Base-by-base conservation (phyloP, 2,113 vertebrate genomes). In the Rynchops niger region DNA sequence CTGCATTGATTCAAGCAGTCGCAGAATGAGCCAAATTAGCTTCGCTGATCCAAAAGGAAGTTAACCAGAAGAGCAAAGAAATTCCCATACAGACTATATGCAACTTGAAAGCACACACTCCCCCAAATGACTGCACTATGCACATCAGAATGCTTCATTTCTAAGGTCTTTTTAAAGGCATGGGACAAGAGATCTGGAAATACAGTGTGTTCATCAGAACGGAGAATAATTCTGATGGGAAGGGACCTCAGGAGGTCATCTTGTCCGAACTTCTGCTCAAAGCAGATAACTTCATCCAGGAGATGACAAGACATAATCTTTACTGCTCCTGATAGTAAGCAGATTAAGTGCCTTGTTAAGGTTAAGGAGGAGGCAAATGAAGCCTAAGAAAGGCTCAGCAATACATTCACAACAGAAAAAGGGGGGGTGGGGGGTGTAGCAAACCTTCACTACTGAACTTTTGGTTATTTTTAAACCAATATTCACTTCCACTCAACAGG, bases 111-210 rank as follows among this genome's bases (percentile, higher is more conserved):
- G 27, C 29, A 43, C 12, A 7, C 5, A 1, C 23, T 16, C 26
- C 15, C 13, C 14, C 12, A 26, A 21, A 18, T 2, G 8, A 15
- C 47, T 15, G 9, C 14, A 11, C 21, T 9, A 15, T 0, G 1
- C 21, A 34, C 36, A 43, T 14, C 34, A 61, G 17, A 78, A 42
- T 3, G 22, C 21, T 53, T 66, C 6, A 53, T 22, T 93, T 53
- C 43, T 38, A 58, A n/a, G 34, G 58, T 38, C 23, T 63, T 78
- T 56, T 26, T 65, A 45, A 88, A 66, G 58, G 25, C 23, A 32
- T 9, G 30, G 45, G 45, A 78, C 32, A 38, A 58, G 32, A 70
- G 36, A 23, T 17, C 15, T 70, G n/a, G 40, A 82, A 76, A 38
- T 2, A 9, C 18, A 34, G 42, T 2, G 27, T 12, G 18, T 61